A percentile compares a stretch with the other conserved stretches of the same genome.
These are phyloP conservation scores for Theocolax elegans DNA, from an alignment of 1,140 invertebrate genomes.

Conservation along the genomic window DNA sequence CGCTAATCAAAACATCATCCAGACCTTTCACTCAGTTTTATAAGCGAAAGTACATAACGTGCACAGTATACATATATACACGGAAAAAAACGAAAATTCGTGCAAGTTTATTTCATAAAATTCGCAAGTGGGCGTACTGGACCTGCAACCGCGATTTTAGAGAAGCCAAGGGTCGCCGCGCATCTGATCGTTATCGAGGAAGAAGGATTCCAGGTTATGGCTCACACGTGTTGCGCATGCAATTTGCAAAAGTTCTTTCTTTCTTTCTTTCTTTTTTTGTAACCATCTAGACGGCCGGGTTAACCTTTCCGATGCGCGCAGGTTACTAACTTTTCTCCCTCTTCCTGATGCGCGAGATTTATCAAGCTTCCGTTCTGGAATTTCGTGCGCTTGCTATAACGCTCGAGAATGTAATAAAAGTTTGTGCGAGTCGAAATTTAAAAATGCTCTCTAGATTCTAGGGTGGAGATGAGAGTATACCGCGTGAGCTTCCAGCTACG, in stretches of 20 bases:
- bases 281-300: not conserved
- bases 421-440: conserved; percentile 3
- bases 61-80: too few relatives aligned
- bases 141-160: too few relatives aligned
- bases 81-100: too few relatives aligned
- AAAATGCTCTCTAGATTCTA: not conserved
- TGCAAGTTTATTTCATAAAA: too few relatives aligned
- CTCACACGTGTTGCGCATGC: not conserved
- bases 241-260: not conserved
- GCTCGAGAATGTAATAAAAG: conserved; percentile 10
- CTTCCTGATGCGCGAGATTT: conserved; percentile 5
- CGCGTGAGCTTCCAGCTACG: too few relatives aligned
- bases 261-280: not conserved
- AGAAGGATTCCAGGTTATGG: not conserved
- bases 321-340: not conserved
- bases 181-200: too few relatives aligned
- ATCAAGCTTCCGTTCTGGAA: conserved; percentile 9
- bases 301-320: not conserved
- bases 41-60: too few relatives aligned
- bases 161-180: too few relatives aligned
- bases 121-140: too few relatives aligned
- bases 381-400: conserved; percentile 7
- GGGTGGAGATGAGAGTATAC: too few relatives aligned
- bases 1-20: too few relatives aligned
- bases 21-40: too few relatives aligned